phyloP scores from a whole-genome alignment of 2,888 invertebrate genomes.

The Monopis laevigella region DNA sequence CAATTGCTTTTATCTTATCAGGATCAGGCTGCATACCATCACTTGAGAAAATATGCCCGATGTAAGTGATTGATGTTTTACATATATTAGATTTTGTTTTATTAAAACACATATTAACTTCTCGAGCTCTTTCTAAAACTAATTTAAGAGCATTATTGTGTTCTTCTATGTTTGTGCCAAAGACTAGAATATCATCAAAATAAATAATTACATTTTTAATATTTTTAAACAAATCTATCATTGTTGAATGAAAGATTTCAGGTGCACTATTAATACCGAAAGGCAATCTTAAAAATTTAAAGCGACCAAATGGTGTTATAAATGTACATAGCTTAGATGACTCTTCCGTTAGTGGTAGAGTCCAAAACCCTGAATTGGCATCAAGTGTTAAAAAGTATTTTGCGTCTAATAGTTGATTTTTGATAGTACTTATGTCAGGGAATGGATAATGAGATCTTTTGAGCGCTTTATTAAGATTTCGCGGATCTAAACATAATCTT shows the following conservation, averaged over 20 bases:
- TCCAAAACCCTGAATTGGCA: conserved; percentile 22
- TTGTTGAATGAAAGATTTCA: conserved; percentile 19
- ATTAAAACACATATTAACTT: conserved; percentile 20
- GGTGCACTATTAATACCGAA: conserved; percentile 21
- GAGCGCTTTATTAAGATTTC: conserved; percentile 21
- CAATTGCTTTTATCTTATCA: conserved; percentile 18
- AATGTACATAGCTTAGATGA: conserved; percentile 21
- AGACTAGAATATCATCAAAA: conserved; percentile 20
- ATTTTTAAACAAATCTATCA: conserved; percentile 18
- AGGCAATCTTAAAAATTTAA: conserved; percentile 17
- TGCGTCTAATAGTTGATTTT: conserved; percentile 16
- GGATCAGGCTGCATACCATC: conserved; percentile 17
- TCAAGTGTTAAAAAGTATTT: conserved; percentile 19
- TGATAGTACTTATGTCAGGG: conserved; percentile 21
- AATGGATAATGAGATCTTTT: conserved; percentile 21
- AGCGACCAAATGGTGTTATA: conserved; percentile 20
- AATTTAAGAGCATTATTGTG: neutral
- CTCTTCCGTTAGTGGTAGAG: conserved; percentile 15
- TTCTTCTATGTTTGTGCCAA: conserved; percentile 16
- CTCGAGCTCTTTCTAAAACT: conserved; percentile 13
- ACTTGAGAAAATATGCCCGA: conserved; percentile 19
- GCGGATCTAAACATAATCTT: conserved; percentile 21
- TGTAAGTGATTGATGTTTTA: conserved; percentile 15
- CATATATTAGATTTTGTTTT: conserved; percentile 18
- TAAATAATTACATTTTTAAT: conserved; percentile 17